A percentile compares a stretch with the other conserved stretches of the same genome.
Conservation (phyloP, 2,797 vertebrate genomes). For the Fundulus diaphanus region DNA sequence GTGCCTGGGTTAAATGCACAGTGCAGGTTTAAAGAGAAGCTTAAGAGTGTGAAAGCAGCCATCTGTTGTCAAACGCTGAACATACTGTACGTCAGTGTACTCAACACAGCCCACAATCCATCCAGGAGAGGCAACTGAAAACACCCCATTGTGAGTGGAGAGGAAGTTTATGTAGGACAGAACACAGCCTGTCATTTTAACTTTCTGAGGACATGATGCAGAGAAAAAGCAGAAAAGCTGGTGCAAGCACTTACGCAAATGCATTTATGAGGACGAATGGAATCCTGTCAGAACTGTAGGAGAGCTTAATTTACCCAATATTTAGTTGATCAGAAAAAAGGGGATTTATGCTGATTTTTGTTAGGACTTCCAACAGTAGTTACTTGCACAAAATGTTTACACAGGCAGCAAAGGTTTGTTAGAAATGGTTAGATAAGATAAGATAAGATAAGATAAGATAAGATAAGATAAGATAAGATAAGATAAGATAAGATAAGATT, state of each 20-base stretch:
- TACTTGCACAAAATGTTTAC: not conserved
- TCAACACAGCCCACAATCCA: not conserved
- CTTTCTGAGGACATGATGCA: slow-evolving; percentile 4
- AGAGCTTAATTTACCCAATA: not conserved
- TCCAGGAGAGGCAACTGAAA: not conserved
- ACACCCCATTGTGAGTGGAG: slow-evolving; percentile 2
- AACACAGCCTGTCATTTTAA: not conserved
- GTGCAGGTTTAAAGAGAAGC: not conserved
- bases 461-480: too few relatives aligned
- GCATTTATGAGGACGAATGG: not conserved
- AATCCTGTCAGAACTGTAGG: not conserved
- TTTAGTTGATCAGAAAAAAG: not conserved
- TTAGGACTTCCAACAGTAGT: too few relatives aligned
- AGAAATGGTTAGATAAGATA: too few relatives aligned
- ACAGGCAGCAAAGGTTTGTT: not conserved
- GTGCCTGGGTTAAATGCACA: not conserved
- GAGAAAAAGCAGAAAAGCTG: not conserved
- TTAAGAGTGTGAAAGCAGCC: slow-evolving; percentile 7
- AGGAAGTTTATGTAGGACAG: slow-evolving; percentile 12
- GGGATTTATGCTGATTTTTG: not conserved
- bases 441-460: too few relatives aligned
- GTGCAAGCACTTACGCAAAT: not conserved
- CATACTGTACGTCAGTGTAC: not conserved
- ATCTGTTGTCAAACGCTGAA: not conserved
- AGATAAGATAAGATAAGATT: too few relatives aligned